These are phyloP conservation scores for Anarsia innoxiella DNA, from an alignment of 2,888 invertebrate genomes.

Conservation along the genomic window DNA sequence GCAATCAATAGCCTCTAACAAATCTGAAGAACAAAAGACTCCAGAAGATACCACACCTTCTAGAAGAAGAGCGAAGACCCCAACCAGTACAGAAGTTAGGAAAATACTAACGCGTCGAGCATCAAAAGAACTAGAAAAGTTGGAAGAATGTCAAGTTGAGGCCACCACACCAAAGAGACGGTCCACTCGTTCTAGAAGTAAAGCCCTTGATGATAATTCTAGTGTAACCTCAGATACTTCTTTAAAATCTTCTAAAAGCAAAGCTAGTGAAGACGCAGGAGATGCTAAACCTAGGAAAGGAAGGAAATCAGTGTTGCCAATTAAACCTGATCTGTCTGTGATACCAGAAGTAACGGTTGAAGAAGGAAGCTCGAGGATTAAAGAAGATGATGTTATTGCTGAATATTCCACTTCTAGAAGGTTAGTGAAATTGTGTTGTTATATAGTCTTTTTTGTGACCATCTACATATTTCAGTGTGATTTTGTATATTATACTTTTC, in stretches of 20 bases:
- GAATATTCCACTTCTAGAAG: slow-evolving; percentile 50
- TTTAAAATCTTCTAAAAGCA: slow-evolving; percentile 30
- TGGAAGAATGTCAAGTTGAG: slow-evolving; percentile 38
- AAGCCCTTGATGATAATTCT: slow-evolving; percentile 47
- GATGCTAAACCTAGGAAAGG: slow-evolving; percentile 41
- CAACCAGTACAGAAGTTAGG: slow-evolving; percentile 45
- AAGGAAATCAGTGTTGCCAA: slow-evolving; percentile 41
- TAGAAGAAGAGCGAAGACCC: slow-evolving; percentile 41
- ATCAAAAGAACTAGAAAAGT: slow-evolving; percentile 50
- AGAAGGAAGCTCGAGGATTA: slow-evolving; percentile 27
- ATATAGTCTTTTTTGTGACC: too few species aligned
- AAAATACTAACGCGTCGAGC: slow-evolving; percentile 54
- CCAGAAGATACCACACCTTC: slow-evolving; percentile 30
- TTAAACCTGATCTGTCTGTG: slow-evolving; percentile 58
- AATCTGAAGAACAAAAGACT: slow-evolving; percentile 37
- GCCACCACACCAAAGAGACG: slow-evolving; percentile 48
- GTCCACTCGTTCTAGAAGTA: slow-evolving; percentile 34
- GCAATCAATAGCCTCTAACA: slow-evolving; percentile 43
- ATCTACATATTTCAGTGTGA: too few species aligned
- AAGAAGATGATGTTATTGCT: slow-evolving; percentile 28
- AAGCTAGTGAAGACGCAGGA: slow-evolving; percentile 32
- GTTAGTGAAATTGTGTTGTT: too few species aligned
- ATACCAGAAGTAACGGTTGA: slow-evolving; percentile 59
- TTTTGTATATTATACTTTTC: too few species aligned
- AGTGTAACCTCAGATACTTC: slow-evolving; percentile 53